Evolutionary conservation across 2,888 invertebrate species (phyloP).

Genomic region (Drosophila tripunctata): DNA sequence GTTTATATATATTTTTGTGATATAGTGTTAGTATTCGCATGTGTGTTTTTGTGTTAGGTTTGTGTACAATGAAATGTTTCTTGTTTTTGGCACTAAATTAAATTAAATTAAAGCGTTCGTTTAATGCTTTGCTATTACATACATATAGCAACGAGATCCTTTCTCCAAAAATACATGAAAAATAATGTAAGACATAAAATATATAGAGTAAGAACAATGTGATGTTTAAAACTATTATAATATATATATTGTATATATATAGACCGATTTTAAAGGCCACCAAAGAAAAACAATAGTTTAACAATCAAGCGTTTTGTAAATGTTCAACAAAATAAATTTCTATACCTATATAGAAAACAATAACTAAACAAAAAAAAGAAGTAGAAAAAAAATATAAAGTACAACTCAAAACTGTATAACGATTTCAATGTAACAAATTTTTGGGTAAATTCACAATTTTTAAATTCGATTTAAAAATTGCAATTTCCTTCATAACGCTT

Average conservation of each 20-base stretch:
- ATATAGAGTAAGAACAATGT: slow-evolving; percentile 58
- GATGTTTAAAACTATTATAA: slow-evolving; percentile 48
- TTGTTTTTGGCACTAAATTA: slow-evolving; percentile 13
- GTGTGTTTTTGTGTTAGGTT: slow-evolving; percentile 21
- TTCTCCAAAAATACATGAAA: slow-evolving; percentile 70
- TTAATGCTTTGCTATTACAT: slow-evolving; percentile 56
- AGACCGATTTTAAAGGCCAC: not conserved
- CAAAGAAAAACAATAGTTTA: slow-evolving; percentile 49
- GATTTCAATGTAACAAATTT: slow-evolving; percentile 56
- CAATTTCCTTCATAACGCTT: slow-evolving; percentile 66
- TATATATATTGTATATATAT: slow-evolving; percentile 10
- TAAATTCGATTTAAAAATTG: slow-evolving; percentile 75
- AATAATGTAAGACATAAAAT: slow-evolving; percentile 60
- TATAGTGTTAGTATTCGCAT: slow-evolving; percentile 26
- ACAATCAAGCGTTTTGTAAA: slow-evolving; percentile 52
- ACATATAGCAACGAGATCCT: slow-evolving; percentile 57
- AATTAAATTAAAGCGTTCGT: slow-evolving; percentile 56
- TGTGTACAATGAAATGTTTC: slow-evolving; percentile 54
- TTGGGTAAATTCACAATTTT: slow-evolving; percentile 74
- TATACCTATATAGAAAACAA: slow-evolving; percentile 30
- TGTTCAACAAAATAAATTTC: slow-evolving; percentile 47
- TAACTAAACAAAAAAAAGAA: slow-evolving; percentile 42
- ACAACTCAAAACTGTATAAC: slow-evolving; percentile 44
- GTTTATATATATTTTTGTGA: slow-evolving; percentile 36
- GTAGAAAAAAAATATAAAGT: slow-evolving; percentile 15